Evolutionary conservation across 2,888 invertebrate species (phyloP).

Genomic region (Drosophila peninsularis): DNA sequence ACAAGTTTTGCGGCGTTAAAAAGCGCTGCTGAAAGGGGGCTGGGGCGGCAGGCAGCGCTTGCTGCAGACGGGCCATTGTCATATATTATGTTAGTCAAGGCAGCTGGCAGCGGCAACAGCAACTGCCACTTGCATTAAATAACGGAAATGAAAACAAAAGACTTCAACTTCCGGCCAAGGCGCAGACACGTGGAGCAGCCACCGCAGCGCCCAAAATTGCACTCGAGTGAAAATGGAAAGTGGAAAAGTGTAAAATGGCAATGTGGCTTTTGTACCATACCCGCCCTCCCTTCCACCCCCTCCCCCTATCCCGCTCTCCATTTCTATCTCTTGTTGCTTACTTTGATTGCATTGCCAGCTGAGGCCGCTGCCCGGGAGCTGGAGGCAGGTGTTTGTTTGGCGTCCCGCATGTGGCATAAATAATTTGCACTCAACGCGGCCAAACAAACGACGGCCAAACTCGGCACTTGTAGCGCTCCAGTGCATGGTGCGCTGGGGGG

Average conservation of each 20-base stretch:
- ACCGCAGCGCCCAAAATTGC: constrained; percentile 54
- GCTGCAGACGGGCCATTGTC: constrained; percentile 33
- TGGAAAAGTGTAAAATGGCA: constrained; percentile 45
- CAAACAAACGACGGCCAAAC: constrained; percentile 63
- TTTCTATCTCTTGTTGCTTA: constrained; percentile 32
- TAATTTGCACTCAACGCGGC: constrained; percentile 73
- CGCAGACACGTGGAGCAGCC: constrained; percentile 20
- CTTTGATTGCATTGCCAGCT: constrained; percentile 60
- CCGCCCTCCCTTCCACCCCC: background rate
- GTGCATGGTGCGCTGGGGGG: background rate
- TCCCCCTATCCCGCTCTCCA: background rate
- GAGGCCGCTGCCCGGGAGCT: background rate
- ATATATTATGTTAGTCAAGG: constrained; percentile 76
- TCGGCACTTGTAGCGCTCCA: constrained; percentile 67
- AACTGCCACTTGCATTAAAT: constrained; percentile 75
- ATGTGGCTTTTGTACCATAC: constrained; percentile 52
- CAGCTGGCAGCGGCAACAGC: constrained; percentile 61
- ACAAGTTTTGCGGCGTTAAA: constrained; percentile 71
- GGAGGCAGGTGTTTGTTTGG: constrained; percentile 40
- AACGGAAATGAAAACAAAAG: constrained; percentile 82
- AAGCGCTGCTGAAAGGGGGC: constrained; percentile 51
- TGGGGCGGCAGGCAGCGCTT: background rate
- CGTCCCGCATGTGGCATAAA: constrained; percentile 72
- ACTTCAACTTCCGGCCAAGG: constrained; percentile 72
- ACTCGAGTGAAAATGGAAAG: constrained; percentile 75